phyloP scores from a whole-genome alignment of 2,113 vertebrate genomes.

The Grallaria varia region DNA sequence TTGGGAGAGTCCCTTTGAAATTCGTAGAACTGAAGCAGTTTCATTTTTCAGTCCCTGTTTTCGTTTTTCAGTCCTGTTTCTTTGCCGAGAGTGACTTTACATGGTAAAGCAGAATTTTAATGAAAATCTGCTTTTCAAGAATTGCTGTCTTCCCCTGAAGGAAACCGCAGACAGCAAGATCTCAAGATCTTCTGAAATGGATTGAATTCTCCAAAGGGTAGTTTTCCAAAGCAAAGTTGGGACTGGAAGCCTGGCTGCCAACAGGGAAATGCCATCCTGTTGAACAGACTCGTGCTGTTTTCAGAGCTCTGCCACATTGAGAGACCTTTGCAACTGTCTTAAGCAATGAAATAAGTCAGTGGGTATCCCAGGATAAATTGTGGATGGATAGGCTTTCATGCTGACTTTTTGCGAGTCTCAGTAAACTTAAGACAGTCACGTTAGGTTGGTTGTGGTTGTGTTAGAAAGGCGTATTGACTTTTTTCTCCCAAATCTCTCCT shows the following conservation, averaged over 20 bases:
- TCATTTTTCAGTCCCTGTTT: neutral
- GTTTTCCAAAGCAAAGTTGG: neutral
- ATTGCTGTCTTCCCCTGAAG: neutral
- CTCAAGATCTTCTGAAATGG: neutral
- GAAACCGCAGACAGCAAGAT: neutral
- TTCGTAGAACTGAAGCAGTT: neutral
- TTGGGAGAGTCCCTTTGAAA: conserved; percentile 15
- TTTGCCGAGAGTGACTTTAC: neutral
- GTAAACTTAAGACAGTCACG: neutral
- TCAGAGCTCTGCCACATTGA: neutral
- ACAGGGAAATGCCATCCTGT: neutral
- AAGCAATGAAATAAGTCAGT: neutral
- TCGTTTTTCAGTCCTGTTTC: neutral
- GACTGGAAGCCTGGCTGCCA: neutral
- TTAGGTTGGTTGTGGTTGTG: neutral
- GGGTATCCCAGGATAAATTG: neutral
- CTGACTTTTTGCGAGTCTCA: neutral
- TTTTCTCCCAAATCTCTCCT: neutral
- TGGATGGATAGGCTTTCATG: neutral
- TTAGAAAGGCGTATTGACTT: neutral
- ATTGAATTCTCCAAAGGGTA: neutral
- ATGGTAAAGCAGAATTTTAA: neutral
- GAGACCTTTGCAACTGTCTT: neutral
- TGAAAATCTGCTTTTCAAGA: neutral
- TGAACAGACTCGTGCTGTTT: neutral